phyloP scores from a whole-genome alignment of 1,140 invertebrate genomes.

The Asobara japonica region DNA sequence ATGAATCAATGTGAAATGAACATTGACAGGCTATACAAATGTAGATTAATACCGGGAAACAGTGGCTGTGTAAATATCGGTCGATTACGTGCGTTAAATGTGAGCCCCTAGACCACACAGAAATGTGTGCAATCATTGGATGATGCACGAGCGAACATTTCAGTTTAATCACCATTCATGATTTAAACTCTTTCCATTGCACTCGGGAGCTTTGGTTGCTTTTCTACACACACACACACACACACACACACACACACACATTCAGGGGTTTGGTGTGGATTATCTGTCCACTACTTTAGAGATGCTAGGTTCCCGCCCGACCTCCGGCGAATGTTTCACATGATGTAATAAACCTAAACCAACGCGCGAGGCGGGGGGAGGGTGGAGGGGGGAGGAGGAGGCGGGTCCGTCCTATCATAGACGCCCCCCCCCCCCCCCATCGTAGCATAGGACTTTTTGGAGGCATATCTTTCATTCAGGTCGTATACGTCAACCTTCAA shows the following conservation, averaged over 20 bases:
- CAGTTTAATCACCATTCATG: slow-evolving; percentile 27
- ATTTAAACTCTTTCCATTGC: slow-evolving; percentile 26
- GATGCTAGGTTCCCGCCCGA: too few species aligned
- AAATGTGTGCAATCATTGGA: not conserved
- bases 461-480: too few species aligned
- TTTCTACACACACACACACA: not conserved
- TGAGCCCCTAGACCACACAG: not conserved
- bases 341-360: too few species aligned
- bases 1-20: not conserved
- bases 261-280: not conserved
- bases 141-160: slow-evolving; percentile 1
- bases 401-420: too few species aligned
- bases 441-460: too few species aligned
- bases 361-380: too few species aligned
- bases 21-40: not conserved
- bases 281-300: too few species aligned
- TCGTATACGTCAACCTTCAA: too few species aligned
- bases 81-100: not conserved
- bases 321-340: too few species aligned
- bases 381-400: too few species aligned
- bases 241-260: not conserved
- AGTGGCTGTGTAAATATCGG: not conserved
- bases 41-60: not conserved
- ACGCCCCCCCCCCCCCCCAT: too few species aligned
- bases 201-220: not conserved